Conservation (phyloP, 2,888 invertebrate genomes). For the Cataglyphis albicans region DNA sequence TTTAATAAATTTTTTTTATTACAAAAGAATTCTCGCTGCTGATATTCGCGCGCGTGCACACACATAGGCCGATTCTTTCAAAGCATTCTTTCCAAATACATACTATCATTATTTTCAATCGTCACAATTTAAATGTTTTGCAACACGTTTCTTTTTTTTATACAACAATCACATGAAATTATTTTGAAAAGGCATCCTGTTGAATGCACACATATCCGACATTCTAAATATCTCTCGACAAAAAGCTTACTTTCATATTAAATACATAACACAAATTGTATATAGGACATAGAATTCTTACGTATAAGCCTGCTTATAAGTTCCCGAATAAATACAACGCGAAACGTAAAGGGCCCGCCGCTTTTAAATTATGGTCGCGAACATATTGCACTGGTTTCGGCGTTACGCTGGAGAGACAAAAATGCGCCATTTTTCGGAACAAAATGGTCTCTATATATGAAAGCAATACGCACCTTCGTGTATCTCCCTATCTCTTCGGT, state of each 20-base stretch:
- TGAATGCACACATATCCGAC: neutral
- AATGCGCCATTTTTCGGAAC: constrained; percentile 78
- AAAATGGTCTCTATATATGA: constrained; percentile 75
- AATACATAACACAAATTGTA: constrained; percentile 69
- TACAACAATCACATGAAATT: constrained; percentile 2
- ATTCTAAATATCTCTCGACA: constrained; percentile 15
- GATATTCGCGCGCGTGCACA: too few species aligned
- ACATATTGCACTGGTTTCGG: constrained; percentile 74
- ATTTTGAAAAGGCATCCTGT: constrained; percentile 6
- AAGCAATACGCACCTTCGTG: constrained; percentile 73
- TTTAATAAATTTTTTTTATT: neutral
- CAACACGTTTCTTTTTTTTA: neutral
- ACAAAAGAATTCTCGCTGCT: neutral
- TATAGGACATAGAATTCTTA: constrained; percentile 57
- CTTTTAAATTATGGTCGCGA: constrained; percentile 69
- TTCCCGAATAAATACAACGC: constrained; percentile 71
- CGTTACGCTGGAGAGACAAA: constrained; percentile 70
- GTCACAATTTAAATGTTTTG: neutral
- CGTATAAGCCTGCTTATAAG: constrained; percentile 13
- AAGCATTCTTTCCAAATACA: neutral
- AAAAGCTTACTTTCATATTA: constrained; percentile 32
- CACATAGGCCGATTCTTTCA: neutral
- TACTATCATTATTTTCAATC: neutral
- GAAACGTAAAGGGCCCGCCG: constrained; percentile 71
- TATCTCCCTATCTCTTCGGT: constrained; percentile 44